Conservation (phyloP, 1,140 invertebrate species). For the Aricia agestis region DNA sequence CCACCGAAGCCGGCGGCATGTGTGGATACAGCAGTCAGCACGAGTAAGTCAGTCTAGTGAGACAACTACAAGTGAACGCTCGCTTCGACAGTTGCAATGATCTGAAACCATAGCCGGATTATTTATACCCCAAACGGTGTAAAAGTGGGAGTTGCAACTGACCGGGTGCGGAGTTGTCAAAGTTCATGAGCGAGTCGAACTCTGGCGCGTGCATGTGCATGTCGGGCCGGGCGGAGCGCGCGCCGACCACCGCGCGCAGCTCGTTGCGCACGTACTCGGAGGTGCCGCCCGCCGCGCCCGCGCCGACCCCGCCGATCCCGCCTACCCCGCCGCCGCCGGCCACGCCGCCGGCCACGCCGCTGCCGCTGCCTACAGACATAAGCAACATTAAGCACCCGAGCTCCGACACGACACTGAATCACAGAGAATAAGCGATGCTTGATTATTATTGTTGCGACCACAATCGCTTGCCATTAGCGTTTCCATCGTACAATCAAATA, state of each 20-base stretch:
- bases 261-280: conserved; percentile 93
- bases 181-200: conserved; percentile 38
- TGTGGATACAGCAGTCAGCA: too few relatives aligned
- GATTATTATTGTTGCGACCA: too few relatives aligned
- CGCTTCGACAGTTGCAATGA: too few relatives aligned
- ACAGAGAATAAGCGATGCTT: too few relatives aligned
- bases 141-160: conserved; percentile 24
- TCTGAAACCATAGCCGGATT: too few relatives aligned
- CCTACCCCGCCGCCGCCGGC: background rate
- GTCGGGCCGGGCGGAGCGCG: conserved; percentile 80
- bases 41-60: too few relatives aligned
- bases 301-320: conserved; percentile 30
- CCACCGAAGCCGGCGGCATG: too few relatives aligned
- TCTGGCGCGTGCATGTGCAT: conserved; percentile 79
- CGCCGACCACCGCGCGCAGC: conserved; percentile 89
- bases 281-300: conserved; percentile 61
- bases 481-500: too few relatives aligned
- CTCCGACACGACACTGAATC: too few relatives aligned
- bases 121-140: background rate
- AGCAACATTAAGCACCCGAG: too few relatives aligned
- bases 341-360: conserved; percentile 24
- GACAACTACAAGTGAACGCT: too few relatives aligned
- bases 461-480: too few relatives aligned
- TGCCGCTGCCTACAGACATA: conserved; percentile 17
- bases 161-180: conserved; percentile 82